Evolutionary conservation across 2,113 vertebrate species (phyloP), one percentile per base, ranked within the genome.

Genomic region (Butorides virescens): DNA sequence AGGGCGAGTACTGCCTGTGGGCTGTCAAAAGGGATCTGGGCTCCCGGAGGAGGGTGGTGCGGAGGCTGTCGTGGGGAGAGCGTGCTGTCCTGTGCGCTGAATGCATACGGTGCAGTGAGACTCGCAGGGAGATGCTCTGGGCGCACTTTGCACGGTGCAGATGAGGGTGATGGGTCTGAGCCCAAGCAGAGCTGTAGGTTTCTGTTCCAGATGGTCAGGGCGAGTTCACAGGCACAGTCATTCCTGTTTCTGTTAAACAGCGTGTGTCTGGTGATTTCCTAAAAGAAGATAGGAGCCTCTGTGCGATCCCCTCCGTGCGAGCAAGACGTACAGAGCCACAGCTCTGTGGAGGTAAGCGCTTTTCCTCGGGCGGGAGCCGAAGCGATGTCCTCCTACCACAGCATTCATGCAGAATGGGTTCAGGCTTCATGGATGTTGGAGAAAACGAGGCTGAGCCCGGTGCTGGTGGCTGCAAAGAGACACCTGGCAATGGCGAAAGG

Each of bases 211-310:
- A 85, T 95, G 89, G 89, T 46, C 42, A 75, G 86, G 53, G 89
- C 70, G 37, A 90, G 92, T 88, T 94, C 81, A 85, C 56, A 46
- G 52, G 76, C 84, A 36, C 81, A 92, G 94, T 96, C 84, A 95
- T 97, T 96, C 90, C 95, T 93, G 91, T 93, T 97, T 97, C 92
- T 97, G 83, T 84, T 95, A 92, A 92, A 80, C 91, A 94, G 73
- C 46, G 18, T 68, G 58, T 20, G 62, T 87, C 91, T 91, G 97
- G 97, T 96, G 86, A 44, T 97, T 97, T 97, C 97, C 94, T 32
- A 56, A 93, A 76, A 85, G 96, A 86, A 92, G 73, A 87, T 18
- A 86, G 0, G 0, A 78, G 61, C 61, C 25, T 93, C 63, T 86
- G 42, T 50, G 46, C 10, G 6, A 9, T 81, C 82, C 74, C 44